These are phyloP conservation scores for Beris chalybata DNA, from an alignment of 2,888 invertebrate genomes.

Conservation along the genomic window DNA sequence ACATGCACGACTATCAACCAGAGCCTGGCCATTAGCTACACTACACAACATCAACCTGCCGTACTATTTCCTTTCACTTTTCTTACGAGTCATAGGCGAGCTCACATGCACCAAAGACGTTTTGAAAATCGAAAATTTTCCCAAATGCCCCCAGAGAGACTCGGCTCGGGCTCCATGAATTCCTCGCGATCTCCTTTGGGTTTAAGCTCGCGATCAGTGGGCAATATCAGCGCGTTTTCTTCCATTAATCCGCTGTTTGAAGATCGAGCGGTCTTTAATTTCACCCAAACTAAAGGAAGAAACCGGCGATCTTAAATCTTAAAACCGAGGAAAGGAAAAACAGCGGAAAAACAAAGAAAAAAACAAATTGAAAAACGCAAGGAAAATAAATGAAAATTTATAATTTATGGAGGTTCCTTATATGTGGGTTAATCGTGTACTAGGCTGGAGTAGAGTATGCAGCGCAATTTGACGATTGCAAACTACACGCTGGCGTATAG, in stretches of 20 bases:
- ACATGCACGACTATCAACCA: background rate
- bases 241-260: too few species aligned
- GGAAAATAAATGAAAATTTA: conserved; percentile 19
- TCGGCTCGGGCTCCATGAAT: too few species aligned
- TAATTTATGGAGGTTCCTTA: conserved; percentile 57
- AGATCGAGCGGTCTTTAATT: background rate
- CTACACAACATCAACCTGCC: conserved; percentile 32
- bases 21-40: conserved; percentile 29
- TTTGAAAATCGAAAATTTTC: conserved; percentile 17
- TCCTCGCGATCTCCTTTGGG: too few species aligned
- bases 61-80: conserved; percentile 39
- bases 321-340: background rate
- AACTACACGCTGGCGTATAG: conserved; percentile 4
- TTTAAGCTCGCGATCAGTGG: too few species aligned
- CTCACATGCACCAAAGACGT: conserved; percentile 2
- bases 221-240: too few species aligned
- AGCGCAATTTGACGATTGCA: conserved; percentile 6
- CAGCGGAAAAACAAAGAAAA: background rate
- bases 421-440: conserved; percentile 58
- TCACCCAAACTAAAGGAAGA: background rate
- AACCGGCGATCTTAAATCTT: conserved; percentile 1
- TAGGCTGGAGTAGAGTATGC: conserved; percentile 46
- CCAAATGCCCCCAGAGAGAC: background rate
- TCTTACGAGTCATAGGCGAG: conserved; percentile 16
- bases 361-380: conserved; percentile 1